Base-by-base conservation (phyloP, 92 coral and sea anemone genomes). In the Porites evermanni region DNA sequence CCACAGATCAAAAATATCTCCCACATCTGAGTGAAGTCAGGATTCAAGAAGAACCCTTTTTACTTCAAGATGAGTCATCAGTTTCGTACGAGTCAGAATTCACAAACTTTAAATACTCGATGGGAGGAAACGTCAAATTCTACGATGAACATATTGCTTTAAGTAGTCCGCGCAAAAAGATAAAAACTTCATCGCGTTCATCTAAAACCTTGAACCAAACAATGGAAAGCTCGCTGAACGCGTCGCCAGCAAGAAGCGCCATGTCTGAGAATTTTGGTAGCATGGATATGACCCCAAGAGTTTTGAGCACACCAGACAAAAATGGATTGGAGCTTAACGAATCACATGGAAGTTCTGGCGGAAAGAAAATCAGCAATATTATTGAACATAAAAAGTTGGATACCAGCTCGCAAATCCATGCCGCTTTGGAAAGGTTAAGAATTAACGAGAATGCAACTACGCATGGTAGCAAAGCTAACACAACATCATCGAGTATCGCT, bases 51-150 rank as follows among this genome's bases (percentile, higher is more conserved):
- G 89, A 94, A 77, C 75, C 91, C 16, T 78, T 90, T 11, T 17
- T 50, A 38, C 77, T 90, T 64, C 91, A 83, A 74, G 98, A 94
- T 50, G 74, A 85, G 64, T 89, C 91, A 14, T 84, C 88, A 20
- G 79, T 86, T 14, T 79, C 88, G 0, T 78, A 83, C n/a, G 85
- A 78, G 38, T 85, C 88, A 50, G 92, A 94, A 67, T 77, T 70
- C 77, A 91, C 89, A 23, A 84, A 89, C 87, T 97, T 97, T 73
- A 92, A 97, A 79, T 97, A 93, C 80, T 97, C 99, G 16, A 97
- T 97, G 99, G 99, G 99, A 8, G 98, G 99, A 7, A 97, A 97
- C 59, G 61, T 97, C 67, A 92, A 95, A 77, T 88, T 97, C 26
- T 97, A 97, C 74, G 98, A 95, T 32, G 94, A 95, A 14, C 98